These are phyloP conservation scores for Dendropsophus ebraccatus DNA, from an alignment of 2,113 vertebrate species.

Conservation along the genomic window DNA sequence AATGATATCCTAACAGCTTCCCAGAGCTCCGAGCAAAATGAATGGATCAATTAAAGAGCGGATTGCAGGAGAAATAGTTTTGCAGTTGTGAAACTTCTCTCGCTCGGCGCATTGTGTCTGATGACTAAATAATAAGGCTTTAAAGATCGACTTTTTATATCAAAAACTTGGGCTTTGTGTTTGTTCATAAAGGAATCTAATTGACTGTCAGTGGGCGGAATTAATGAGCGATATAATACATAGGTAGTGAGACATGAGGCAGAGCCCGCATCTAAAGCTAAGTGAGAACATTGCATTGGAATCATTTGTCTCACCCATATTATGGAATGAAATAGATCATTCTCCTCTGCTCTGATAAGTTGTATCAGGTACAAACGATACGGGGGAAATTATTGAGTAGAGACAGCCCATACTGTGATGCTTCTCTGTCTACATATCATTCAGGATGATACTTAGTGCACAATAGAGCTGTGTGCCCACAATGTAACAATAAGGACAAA, in stretches of 20 bases:
- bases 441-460: neutral
- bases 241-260: conserved; percentile 28
- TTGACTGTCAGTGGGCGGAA: conserved; percentile 41
- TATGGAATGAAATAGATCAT: neutral
- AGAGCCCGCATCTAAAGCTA: neutral
- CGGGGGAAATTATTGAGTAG: neutral
- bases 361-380: neutral
- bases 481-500: neutral
- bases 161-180: conserved; percentile 34
- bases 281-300: neutral
- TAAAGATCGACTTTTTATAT: conserved; percentile 5
- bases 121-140: conserved; percentile 37
- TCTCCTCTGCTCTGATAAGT: neutral
- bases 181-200: conserved; percentile 32
- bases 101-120: neutral
- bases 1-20: conserved; percentile 17
- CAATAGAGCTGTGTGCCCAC: neutral
- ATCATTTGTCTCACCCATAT: neutral
- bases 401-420: neutral
- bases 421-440: neutral
- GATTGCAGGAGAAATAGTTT: conserved; percentile 3
- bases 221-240: conserved; percentile 16
- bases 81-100: conserved; percentile 23
- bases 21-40: conserved; percentile 29
- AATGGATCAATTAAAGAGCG: conserved; percentile 40